Conservation (phyloP, 1,140 invertebrate species). For the Hyles euphorbiae region DNA sequence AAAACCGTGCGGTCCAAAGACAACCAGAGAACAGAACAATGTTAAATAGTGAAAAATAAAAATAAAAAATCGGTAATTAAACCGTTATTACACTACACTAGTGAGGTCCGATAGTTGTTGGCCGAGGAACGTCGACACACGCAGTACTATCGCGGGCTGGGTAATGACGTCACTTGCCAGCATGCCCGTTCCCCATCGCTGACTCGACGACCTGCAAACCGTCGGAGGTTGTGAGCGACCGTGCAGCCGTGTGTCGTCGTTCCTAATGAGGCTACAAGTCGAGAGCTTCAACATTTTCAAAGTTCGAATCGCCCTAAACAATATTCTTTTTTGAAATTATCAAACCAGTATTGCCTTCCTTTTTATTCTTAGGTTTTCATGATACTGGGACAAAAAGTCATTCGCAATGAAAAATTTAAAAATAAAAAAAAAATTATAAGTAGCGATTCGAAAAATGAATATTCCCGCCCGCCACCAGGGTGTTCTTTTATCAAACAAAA, state of each 20-base stretch:
- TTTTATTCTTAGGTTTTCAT: not conserved
- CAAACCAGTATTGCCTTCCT: not conserved
- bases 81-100: conserved; percentile 60
- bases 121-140: conserved; percentile 70
- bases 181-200: conserved; percentile 56
- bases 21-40: conserved; percentile 19
- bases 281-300: not conserved
- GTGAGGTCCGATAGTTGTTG: conserved; percentile 65
- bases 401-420: too few relatives aligned
- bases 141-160: conserved; percentile 38
- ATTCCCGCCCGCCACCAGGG: conserved; percentile 57
- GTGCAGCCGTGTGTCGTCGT: conserved; percentile 71
- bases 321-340: not conserved
- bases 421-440: not conserved
- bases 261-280: conserved; percentile 58
- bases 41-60: conserved; percentile 33
- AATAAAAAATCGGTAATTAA: conserved; percentile 30
- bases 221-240: conserved; percentile 49
- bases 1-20: conserved; percentile 11
- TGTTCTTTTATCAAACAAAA: conserved; percentile 29
- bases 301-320: conserved; percentile 6
- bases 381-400: too few relatives aligned
- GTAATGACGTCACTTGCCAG: conserved; percentile 52
- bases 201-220: conserved; percentile 64
- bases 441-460: conserved; percentile 5